phyloP scores from a whole-genome alignment of 2,888 invertebrate genomes.

The Diogma glabrata region DNA sequence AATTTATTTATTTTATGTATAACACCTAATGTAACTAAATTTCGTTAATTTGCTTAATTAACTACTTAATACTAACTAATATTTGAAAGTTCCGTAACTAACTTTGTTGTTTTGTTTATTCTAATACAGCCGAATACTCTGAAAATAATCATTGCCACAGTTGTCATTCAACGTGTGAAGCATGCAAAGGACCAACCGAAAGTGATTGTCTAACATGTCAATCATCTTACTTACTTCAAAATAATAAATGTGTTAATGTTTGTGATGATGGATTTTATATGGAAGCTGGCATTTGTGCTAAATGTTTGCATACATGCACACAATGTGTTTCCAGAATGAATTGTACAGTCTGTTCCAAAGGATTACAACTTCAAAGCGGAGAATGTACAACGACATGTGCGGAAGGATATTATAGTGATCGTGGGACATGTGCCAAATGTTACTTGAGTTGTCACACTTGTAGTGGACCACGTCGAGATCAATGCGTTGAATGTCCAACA shows the following conservation, averaged over 20 bases:
- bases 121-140: constrained; percentile 56
- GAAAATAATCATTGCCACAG: constrained; percentile 57
- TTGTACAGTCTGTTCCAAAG: constrained; percentile 66
- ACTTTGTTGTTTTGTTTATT: constrained; percentile 19
- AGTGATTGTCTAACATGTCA: constrained; percentile 62
- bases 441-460: constrained; percentile 77
- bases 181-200: constrained; percentile 68
- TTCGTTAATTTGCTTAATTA: too few species aligned
- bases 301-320: constrained; percentile 68
- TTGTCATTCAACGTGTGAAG: constrained; percentile 69
- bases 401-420: constrained; percentile 70
- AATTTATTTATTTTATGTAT: background rate
- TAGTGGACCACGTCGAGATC: constrained; percentile 70
- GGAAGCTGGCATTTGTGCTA: constrained; percentile 60
- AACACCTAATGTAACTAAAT: too few species aligned
- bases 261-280: constrained; percentile 67
- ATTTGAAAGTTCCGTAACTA: too few species aligned
- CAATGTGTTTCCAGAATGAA: constrained; percentile 67
- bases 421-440: constrained; percentile 70
- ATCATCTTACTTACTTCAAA: constrained; percentile 60
- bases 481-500: constrained; percentile 70
- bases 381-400: constrained; percentile 73
- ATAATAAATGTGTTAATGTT: constrained; percentile 58
- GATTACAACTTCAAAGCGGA: constrained; percentile 69
- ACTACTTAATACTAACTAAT: too few species aligned